phyloP scores from a whole-genome alignment of 1,140 invertebrate species.

The Hyles vespertilio region DNA sequence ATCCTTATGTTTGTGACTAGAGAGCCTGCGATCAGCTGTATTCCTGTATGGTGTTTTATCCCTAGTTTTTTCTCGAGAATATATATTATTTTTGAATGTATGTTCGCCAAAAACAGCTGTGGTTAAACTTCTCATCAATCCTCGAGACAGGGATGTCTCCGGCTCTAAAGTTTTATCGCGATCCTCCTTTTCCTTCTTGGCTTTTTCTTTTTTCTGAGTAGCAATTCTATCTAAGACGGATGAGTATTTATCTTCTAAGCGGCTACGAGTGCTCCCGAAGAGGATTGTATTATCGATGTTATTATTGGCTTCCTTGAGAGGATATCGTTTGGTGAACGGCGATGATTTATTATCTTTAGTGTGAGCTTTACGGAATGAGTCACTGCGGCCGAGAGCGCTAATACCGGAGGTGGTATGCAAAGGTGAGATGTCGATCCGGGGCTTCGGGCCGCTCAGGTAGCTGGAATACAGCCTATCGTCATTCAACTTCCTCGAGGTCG shows the following conservation, averaged over 20 bases:
- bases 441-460: conserved; percentile 53
- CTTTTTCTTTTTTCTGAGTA: conserved; percentile 75
- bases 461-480: conserved; percentile 60
- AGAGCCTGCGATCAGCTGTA: conserved; percentile 52
- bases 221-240: conserved; percentile 82
- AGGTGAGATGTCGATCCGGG: conserved; percentile 59
- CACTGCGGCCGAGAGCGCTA: conserved; percentile 52
- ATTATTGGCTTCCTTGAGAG: conserved; percentile 64
- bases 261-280: conserved; percentile 77
- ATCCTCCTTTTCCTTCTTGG: conserved; percentile 72
- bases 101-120: conserved; percentile 81
- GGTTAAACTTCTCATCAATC: conserved; percentile 78
- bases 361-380: conserved; percentile 63
- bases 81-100: conserved; percentile 74
- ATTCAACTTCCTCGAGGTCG: conserved; percentile 46
- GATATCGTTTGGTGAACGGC: conserved; percentile 61
- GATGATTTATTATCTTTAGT: conserved; percentile 65
- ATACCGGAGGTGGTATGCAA: conserved; percentile 50
- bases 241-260: conserved; percentile 85
- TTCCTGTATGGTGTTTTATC: conserved; percentile 78
- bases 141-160: conserved; percentile 65
- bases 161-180: conserved; percentile 82
- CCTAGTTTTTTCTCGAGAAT: conserved; percentile 62
- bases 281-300: conserved; percentile 62
- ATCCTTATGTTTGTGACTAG: conserved; percentile 50